Conservation (phyloP, 2,888 invertebrate species). For the Biston betularia region DNA sequence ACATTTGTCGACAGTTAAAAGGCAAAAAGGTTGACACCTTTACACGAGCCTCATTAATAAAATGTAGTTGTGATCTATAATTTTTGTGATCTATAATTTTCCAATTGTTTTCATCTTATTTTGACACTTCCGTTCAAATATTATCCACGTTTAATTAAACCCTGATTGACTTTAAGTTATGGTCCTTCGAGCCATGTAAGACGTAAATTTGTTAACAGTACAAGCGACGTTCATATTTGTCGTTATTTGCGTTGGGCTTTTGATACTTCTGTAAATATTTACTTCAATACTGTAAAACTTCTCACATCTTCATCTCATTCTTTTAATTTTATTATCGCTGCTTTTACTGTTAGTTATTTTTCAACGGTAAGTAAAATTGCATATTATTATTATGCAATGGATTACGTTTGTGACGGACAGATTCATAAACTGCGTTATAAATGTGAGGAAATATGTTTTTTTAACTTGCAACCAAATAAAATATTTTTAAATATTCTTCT, state of each 20-base stretch:
- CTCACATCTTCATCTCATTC: conserved; percentile 44
- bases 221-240: conserved; percentile 58
- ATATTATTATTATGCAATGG: neutral
- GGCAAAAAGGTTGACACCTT: too few relatives aligned
- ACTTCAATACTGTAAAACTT: conserved; percentile 28
- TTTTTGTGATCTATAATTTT: too few relatives aligned
- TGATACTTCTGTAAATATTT: conserved; percentile 57
- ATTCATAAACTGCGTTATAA: neutral
- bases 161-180: neutral
- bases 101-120: too few relatives aligned
- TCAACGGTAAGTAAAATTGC: conserved; percentile 35
- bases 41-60: too few relatives aligned
- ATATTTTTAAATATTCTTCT: neutral
- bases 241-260: conserved; percentile 75
- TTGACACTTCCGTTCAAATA: too few relatives aligned
- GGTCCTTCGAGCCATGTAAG: conserved; percentile 4
- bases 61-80: too few relatives aligned
- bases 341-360: conserved; percentile 53
- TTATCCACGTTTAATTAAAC: too few relatives aligned
- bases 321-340: conserved; percentile 55
- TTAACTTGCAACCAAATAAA: neutral
- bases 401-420: too few relatives aligned
- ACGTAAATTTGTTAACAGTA: conserved; percentile 46
- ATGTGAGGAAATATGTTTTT: neutral
- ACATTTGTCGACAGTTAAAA: too few relatives aligned